Percentiles rank a stretch among this genome's conserved stretches.
These are phyloP conservation scores for Drosophila testacea DNA, from an alignment of 2,888 invertebrate species.

Conservation along the genomic window DNA sequence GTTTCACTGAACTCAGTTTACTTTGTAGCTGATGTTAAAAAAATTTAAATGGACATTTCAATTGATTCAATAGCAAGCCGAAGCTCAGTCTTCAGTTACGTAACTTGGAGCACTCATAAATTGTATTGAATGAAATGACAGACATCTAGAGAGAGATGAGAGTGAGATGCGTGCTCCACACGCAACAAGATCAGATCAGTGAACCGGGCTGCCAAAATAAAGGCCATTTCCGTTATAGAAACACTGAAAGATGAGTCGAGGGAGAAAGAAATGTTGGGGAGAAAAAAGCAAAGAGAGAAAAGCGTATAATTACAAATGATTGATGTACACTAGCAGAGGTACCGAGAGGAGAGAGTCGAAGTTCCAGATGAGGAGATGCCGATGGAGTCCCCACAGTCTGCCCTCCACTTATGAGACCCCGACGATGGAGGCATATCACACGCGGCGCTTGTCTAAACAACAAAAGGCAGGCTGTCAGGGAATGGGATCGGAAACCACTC, in stretches of 20 bases:
- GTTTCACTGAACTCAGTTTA: neutral
- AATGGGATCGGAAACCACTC: slow-evolving; percentile 32
- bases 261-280: slow-evolving; percentile 17
- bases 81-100: slow-evolving; percentile 10
- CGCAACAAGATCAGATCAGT: slow-evolving; percentile 50
- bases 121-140: slow-evolving; percentile 40
- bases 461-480: slow-evolving; percentile 21
- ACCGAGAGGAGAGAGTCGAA: slow-evolving; percentile 8
- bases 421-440: slow-evolving; percentile 69
- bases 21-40: neutral
- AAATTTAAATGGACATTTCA: neutral
- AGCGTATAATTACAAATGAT: slow-evolving; percentile 71
- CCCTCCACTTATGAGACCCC: slow-evolving; percentile 26
- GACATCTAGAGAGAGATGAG: slow-evolving; percentile 42
- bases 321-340: slow-evolving; percentile 57
- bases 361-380: slow-evolving; percentile 3
- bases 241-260: slow-evolving; percentile 6
- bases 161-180: slow-evolving; percentile 23
- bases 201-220: slow-evolving; percentile 58
- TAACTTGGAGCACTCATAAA: slow-evolving; percentile 43
- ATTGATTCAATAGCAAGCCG: slow-evolving; percentile 8
- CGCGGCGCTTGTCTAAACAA: slow-evolving; percentile 67
- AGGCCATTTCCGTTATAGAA: slow-evolving; percentile 68
- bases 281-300: slow-evolving; percentile 22
- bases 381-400: slow-evolving; percentile 17